Evolutionary conservation across 1,140 invertebrate species (phyloP).

Genomic region (Eumaeus atala): DNA sequence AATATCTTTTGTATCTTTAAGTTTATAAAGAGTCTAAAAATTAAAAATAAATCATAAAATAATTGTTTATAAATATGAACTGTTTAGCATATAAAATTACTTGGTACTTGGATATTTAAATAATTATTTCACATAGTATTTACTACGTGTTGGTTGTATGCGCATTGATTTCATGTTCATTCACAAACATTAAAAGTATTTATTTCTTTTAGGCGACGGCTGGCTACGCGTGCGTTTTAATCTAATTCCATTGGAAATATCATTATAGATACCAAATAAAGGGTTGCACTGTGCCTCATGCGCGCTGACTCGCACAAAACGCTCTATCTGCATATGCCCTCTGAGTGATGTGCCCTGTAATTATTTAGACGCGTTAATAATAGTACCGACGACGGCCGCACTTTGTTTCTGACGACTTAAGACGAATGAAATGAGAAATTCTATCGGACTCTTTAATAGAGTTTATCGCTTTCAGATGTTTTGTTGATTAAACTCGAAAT

Average conservation of each 20-base stretch:
- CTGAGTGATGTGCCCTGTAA: slow-evolving; percentile 75
- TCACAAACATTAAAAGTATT: too few relatives aligned
- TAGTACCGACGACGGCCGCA: slow-evolving; percentile 67
- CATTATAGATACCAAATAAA: slow-evolving; percentile 68
- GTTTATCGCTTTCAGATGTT: slow-evolving; percentile 67
- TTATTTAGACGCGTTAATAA: slow-evolving; percentile 76
- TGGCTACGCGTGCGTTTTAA: slow-evolving; percentile 32
- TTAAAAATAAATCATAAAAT: not conserved
- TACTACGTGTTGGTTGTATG: not conserved
- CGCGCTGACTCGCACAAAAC: slow-evolving; percentile 70
- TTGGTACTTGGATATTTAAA: not conserved
- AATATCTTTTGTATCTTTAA: too few relatives aligned
- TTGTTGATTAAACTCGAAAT: slow-evolving; percentile 65
- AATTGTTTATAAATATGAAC: too few relatives aligned
- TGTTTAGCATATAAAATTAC: too few relatives aligned
- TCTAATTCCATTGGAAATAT: slow-evolving; percentile 67
- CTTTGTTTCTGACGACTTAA: slow-evolving; percentile 71
- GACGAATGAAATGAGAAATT: slow-evolving; percentile 73
- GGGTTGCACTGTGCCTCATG: slow-evolving; percentile 62
- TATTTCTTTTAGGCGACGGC: not conserved
- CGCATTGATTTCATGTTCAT: not conserved
- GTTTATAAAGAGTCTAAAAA: too few relatives aligned
- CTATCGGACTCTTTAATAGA: slow-evolving; percentile 69
- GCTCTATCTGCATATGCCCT: slow-evolving; percentile 67
- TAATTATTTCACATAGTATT: not conserved